Percentiles rank a stretch among this genome's conserved stretches.
These are phyloP conservation scores for Adineta ricciae DNA, from an alignment of 2,888 invertebrate genomes.

Conservation along the genomic window DNA sequence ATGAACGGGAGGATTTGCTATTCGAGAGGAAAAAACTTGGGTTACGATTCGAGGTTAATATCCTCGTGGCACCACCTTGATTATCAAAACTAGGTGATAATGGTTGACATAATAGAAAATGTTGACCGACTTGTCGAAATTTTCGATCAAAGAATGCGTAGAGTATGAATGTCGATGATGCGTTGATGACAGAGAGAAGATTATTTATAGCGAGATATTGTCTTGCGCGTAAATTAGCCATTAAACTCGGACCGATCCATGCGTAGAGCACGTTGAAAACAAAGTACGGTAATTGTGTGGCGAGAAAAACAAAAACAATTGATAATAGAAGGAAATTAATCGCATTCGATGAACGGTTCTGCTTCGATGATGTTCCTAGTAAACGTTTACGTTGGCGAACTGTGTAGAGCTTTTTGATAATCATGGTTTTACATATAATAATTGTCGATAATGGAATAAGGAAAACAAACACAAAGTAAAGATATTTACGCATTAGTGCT, in stretches of 20 bases:
- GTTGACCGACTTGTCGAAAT: slow-evolving; percentile 5
- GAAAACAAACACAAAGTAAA: slow-evolving; percentile 18
- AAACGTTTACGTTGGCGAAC: not conserved
- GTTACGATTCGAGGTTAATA: not conserved
- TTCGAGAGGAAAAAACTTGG: not conserved
- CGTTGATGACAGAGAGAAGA: not conserved
- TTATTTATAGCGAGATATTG: not conserved
- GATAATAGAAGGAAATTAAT: slow-evolving; percentile 12
- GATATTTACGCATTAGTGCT: not conserved
- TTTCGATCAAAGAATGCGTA: not conserved
- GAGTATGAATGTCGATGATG: not conserved
- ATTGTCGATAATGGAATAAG: slow-evolving; percentile 4
- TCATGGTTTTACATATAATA: not conserved
- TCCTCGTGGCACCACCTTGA: not conserved
- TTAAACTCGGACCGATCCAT: not conserved
- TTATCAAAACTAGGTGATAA: not conserved
- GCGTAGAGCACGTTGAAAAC: not conserved
- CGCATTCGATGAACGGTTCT: not conserved
- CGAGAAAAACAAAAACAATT: not conserved
- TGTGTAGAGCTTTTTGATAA: not conserved
- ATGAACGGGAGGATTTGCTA: not conserved
- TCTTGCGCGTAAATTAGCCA: not conserved
- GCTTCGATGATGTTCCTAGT: not conserved
- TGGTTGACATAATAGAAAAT: not conserved
- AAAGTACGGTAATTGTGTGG: slow-evolving; percentile 14